A percentile compares a stretch with the other conserved stretches of the same genome.
phyloP scores from a whole-genome alignment of 2,797 vertebrate genomes.

The Pterois miles region DNA sequence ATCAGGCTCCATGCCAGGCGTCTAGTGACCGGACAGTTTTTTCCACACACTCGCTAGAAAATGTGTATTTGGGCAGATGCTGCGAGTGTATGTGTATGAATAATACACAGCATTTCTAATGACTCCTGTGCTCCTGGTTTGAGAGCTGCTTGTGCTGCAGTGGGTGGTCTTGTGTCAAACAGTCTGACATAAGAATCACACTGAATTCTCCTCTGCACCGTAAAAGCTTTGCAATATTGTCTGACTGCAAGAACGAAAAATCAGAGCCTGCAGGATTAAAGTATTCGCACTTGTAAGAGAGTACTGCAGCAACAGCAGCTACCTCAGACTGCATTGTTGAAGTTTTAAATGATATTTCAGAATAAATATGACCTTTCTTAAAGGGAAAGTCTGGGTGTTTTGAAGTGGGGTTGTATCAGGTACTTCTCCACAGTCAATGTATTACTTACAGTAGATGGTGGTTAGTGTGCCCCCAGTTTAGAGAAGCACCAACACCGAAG shows the following conservation, averaged over 20 bases:
- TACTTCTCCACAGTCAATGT: too few species aligned
- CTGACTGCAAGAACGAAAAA: slow-evolving; percentile 25
- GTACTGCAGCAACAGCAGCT: background rate
- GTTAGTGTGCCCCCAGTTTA: too few species aligned
- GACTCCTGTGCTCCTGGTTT: slow-evolving; percentile 55
- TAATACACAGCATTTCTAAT: slow-evolving; percentile 72
- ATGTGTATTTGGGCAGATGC: slow-evolving; percentile 57
- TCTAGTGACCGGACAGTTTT: slow-evolving; percentile 27
- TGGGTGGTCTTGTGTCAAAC: slow-evolving; percentile 51
- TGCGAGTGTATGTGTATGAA: slow-evolving; percentile 59
- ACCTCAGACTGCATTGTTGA: background rate
- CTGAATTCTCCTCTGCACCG: slow-evolving; percentile 27
- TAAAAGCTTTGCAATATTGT: slow-evolving; percentile 47
- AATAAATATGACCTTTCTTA: background rate
- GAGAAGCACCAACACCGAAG: too few species aligned
- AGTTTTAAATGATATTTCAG: background rate
- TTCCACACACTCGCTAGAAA: slow-evolving; percentile 37
- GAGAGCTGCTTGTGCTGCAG: slow-evolving; percentile 59
- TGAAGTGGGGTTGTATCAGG: too few species aligned
- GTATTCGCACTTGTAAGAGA: background rate
- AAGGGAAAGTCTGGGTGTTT: background rate
- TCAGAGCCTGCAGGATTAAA: slow-evolving; percentile 6
- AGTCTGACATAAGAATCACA: slow-evolving; percentile 32
- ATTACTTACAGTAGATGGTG: too few species aligned
- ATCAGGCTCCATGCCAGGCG: slow-evolving; percentile 63